Evolutionary conservation across 2,113 vertebrate species (phyloP), one percentile per base, ranked within the genome.

Genomic region (Noturus placidus): DNA sequence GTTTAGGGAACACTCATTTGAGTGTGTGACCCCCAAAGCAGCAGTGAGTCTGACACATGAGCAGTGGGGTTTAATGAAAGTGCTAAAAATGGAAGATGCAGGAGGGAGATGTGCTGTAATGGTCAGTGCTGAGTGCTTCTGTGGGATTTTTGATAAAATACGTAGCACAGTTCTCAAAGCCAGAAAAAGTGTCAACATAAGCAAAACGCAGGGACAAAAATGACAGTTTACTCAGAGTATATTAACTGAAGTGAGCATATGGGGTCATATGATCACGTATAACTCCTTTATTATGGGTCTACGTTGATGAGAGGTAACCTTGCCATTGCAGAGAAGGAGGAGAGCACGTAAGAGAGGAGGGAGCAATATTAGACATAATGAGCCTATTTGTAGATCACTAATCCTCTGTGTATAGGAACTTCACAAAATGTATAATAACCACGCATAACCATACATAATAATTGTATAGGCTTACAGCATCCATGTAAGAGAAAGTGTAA

Each of bases 21-120:
- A 14, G 54, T 72, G 56, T 81, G 82, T 86, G 82, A 86, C 79
- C 81, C 84, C 81, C 89, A 76, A 88, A 84, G 81, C 84, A 90
- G 84, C 46, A 50, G 87, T 87, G 69, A 57, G 63, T 72, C 69
- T 86, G 84, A 88, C 82, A 87, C 85, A 61, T 81, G 77, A 82
- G 69, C 81, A 87, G 87, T 54, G 63, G 80, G 83, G 87, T 87
- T 90, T 88, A 90, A 85, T 89, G 88, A 87, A 89, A 50, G 69
- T 72, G 67, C 87, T 87, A 90, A 85, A 87, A 89, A 82, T 83
- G 89, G 87, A 85, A 83, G 46, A 35, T 76, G 50, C 10, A 67
- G 35, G 52, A 63, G 59, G 82, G 70, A 82, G 56, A 69, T 84
- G 67, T 74, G 76, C 81, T 70, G 65, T 80, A 85, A 63, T 87